Conservation (phyloP, 1,140 invertebrate species). For the Lepidurus arcticus region DNA sequence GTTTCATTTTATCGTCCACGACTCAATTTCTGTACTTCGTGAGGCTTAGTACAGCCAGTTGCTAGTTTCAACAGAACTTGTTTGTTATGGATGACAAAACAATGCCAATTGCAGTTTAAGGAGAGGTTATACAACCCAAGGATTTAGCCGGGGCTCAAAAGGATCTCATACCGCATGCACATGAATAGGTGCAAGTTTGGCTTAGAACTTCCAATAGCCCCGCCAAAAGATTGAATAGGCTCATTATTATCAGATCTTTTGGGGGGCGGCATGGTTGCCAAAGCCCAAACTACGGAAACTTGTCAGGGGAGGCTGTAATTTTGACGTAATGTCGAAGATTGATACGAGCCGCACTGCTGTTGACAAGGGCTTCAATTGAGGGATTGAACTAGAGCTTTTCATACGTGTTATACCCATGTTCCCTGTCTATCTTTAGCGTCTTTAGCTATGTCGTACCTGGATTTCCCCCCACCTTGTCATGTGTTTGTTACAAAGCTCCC, state of each 20-base stretch:
- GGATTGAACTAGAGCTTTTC: background rate
- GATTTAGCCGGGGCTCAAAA: background rate
- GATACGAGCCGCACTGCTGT: background rate
- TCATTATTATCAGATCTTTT: background rate
- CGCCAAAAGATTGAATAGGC: background rate
- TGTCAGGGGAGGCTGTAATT: background rate
- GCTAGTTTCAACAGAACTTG: background rate
- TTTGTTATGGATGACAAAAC: background rate
- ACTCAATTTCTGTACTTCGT: no score
- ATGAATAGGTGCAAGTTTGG: slow-evolving; percentile 4
- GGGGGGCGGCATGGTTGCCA: background rate
- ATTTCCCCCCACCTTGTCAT: background rate
- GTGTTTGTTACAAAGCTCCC: background rate
- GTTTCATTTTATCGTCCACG: no score
- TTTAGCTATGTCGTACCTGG: background rate
- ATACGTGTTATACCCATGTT: background rate
- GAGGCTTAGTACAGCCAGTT: no score
- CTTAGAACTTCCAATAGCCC: background rate
- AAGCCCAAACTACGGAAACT: background rate
- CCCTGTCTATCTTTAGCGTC: background rate
- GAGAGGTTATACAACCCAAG: background rate
- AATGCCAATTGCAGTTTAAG: background rate
- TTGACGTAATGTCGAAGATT: slow-evolving; percentile 11
- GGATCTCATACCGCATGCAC: background rate
- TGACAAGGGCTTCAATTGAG: background rate